These are phyloP conservation scores for Embidobia sp. DNA, from an alignment of 2,888 invertebrate species.

Conservation along the genomic window DNA sequence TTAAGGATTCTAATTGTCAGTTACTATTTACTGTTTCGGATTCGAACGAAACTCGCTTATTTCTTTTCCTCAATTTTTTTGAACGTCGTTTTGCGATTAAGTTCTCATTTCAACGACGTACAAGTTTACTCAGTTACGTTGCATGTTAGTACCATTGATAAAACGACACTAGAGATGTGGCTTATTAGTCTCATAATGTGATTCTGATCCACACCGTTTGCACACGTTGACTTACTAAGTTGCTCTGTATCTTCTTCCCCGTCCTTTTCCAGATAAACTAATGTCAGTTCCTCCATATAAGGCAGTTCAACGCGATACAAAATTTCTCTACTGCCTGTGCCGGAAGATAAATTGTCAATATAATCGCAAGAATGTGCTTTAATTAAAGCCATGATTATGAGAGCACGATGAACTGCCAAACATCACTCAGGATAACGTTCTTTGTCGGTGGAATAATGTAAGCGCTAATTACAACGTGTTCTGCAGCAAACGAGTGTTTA, in stretches of 20 bases:
- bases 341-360: slow-evolving; percentile 76
- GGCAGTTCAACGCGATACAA: slow-evolving; percentile 96
- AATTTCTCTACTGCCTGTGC: slow-evolving; percentile 87
- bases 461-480: background rate
- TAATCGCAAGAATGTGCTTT: slow-evolving; percentile 45
- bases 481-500: too few relatives aligned
- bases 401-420: slow-evolving; percentile 29
- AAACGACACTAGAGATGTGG: slow-evolving; percentile 35
- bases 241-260: slow-evolving; percentile 82
- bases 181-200: slow-evolving; percentile 60
- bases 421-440: slow-evolving; percentile 2
- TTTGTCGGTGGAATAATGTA: background rate
- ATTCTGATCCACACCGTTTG: slow-evolving; percentile 57
- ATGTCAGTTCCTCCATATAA: slow-evolving; percentile 96
- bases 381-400: slow-evolving; percentile 27
- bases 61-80: too few relatives aligned
- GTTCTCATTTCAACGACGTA: too few relatives aligned
- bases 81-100: too few relatives aligned
- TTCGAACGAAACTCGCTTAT: too few relatives aligned
- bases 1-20: slow-evolving; percentile 29
- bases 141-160: slow-evolving; percentile 59
- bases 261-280: slow-evolving; percentile 96
- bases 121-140: too few relatives aligned
- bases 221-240: slow-evolving; percentile 78
- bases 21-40: too few relatives aligned